Evolutionary conservation across 2,888 invertebrate species (phyloP).

Genomic region (Temnothorax unifasciatus): DNA sequence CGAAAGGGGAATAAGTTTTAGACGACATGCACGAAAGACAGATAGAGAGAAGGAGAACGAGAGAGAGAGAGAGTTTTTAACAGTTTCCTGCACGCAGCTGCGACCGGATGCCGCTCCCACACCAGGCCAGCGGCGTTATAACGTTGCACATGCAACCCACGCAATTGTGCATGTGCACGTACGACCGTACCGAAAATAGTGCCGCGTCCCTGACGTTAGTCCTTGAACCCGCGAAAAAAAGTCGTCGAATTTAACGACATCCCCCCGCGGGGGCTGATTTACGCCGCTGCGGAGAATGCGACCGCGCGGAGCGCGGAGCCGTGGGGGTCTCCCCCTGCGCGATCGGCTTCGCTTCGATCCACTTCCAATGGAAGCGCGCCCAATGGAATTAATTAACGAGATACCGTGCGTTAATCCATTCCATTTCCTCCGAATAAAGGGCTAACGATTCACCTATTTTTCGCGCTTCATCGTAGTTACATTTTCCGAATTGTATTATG

Average conservation of each 20-base stretch:
- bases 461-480: background rate
- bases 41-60: constrained; percentile 27
- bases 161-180: constrained; percentile 69
- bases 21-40: constrained; percentile 32
- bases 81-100: constrained; percentile 79
- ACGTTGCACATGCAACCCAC: constrained; percentile 76
- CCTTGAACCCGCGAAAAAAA: constrained; percentile 77
- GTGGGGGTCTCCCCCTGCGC: background rate
- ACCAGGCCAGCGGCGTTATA: constrained; percentile 64
- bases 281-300: constrained; percentile 42
- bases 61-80: constrained; percentile 75
- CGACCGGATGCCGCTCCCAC: constrained; percentile 79
- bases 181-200: constrained; percentile 77
- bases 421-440: background rate
- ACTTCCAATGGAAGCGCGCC: background rate
- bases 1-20: constrained; percentile 44
- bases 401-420: background rate
- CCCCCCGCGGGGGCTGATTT: constrained; percentile 65
- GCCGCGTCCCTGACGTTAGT: constrained; percentile 71
- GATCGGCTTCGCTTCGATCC: background rate
- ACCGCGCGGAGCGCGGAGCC: background rate
- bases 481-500: background rate
- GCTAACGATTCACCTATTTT: background rate
- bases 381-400: background rate
- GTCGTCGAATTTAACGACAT: constrained; percentile 69